These are phyloP conservation scores for Gadus chalcogrammus DNA, from an alignment of 2,113 vertebrate species.

Conservation along the genomic window DNA sequence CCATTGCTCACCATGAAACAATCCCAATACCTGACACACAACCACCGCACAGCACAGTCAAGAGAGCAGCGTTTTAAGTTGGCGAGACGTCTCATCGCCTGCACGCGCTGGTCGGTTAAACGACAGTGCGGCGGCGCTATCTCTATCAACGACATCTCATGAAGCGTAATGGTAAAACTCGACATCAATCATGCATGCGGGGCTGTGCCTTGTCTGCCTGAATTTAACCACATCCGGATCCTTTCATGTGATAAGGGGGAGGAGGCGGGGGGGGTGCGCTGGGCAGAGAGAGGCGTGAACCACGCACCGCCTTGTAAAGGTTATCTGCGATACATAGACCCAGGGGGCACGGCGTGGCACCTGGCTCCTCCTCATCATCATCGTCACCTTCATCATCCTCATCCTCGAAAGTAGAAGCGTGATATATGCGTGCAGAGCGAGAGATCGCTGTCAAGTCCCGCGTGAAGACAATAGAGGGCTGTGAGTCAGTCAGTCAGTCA, in stretches of 20 bases:
- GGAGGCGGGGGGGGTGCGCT: conserved; percentile 4
- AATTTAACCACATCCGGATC: conserved; percentile 69
- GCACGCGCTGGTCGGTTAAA: conserved; percentile 18
- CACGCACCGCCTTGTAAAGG: conserved; percentile 64
- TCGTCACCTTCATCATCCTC: too few relatives aligned
- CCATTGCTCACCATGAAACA: too few relatives aligned
- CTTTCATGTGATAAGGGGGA: conserved; percentile 62
- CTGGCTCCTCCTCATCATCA: conserved; percentile 19
- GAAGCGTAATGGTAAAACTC: conserved; percentile 65
- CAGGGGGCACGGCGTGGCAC: conserved; percentile 42
- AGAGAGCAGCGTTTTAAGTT: too few relatives aligned
- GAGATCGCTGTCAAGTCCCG: conserved; percentile 59
- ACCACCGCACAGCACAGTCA: too few relatives aligned
- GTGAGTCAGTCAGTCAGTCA: conserved; percentile 40
- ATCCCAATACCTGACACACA: too few relatives aligned
- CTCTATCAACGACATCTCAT: conserved; percentile 63
- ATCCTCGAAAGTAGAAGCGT: conserved; percentile 48
- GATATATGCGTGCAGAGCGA: conserved; percentile 49
- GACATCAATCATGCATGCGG: conserved; percentile 69
- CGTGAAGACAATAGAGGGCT: conserved; percentile 66
- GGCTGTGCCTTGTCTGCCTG: conserved; percentile 45
- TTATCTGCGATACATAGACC: conserved; percentile 73
- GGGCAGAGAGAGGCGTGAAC: conserved; percentile 55
- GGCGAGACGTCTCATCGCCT: too few relatives aligned
- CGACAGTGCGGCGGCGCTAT: conserved; percentile 54